Base-by-base conservation (phyloP, 1,140 invertebrate genomes). In the Hypsibius dujardini region DNA sequence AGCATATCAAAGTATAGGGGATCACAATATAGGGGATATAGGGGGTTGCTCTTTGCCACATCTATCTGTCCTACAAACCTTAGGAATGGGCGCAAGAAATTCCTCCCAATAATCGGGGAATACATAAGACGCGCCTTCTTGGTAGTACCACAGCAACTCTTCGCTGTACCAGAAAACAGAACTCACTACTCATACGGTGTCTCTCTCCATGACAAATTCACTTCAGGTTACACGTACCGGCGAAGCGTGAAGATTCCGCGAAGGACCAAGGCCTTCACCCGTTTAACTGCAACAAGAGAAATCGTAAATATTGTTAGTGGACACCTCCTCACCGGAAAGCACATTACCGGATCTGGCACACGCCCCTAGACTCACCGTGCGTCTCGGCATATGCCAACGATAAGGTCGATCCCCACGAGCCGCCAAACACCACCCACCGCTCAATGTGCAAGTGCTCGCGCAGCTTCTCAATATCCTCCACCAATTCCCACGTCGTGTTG, bases 91-190 rank as follows among this genome's bases (percentile, higher is more conserved):
- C 70, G 76, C 75, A 14, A 77, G 47, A 73, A 76, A 80, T 1
- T 76, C 73, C 50, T 80, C 79, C 76, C 75, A 80, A 46, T 73
- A 70, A 73, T 80, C 79, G 40, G 79, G 79, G 73, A 76, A 80
- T 15, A 80, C 59, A 45, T 75, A 73, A 67, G 74, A 76, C 1
- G 78, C 79, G 46, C 79, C 78, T 71, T 79, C 77, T 72, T 80
- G 79, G 72, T 80, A 79, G 71, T 77, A 78, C 79, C 79, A 80
- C n/a, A 75, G 50, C 46, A 80, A 56, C 70, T 80, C 79, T 69
- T 73, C 60, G 67, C 78, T 78, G 71, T 28, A 28, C 28, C 28
- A 47, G 69, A 74, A 74, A 46, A 70, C 59, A 28, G 59, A 42
- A 70, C 2, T 67, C 2, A 70, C 2, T 67, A 46, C 59, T 47